Base-by-base conservation (phyloP, 2,888 invertebrate species). In the Endomychus coccineus region DNA sequence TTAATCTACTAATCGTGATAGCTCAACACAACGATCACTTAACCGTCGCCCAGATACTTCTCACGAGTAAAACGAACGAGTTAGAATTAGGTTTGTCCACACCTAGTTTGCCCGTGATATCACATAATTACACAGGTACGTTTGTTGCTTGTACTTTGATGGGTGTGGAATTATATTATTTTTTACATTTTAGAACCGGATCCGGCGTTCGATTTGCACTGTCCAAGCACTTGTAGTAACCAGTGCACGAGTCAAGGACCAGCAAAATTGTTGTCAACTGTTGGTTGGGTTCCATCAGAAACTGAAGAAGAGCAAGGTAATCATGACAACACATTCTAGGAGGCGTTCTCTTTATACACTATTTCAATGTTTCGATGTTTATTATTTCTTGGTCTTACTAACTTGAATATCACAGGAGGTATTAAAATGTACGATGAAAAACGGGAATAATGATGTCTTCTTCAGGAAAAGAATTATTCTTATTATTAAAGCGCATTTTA, bases 11-110 rank as follows among this genome's bases (percentile, higher is more conserved):
- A 56, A 80, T 96, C 36, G 88, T 91, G 1, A 74, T 91, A 43
- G 84, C 89, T 1, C 85, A 86, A 48, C 92, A 92, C 65, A 81
- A 83, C 54, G 91, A 94, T 67, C 90, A 92, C 67, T 70, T 92
- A 44, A 83, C 84, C 0, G 85, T 94, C 7, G 88, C 91, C 0
- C 77, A 86, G 31, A 79, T 88, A 36, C 68, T 92, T 44, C 71
- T 92, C 27, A 86, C 87, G 46, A 82, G 83, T 50, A 82, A 84
- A 59, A 84, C 88, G 0, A 76, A 77, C 31, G 80, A 81, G 54
- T 69, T 88, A 37, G 81, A 80, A 17, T 71, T 88, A 32, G 85
- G 84, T 1, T 62, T 87, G 11, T 71, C 80, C 0, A 80, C 80
- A 7, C 83, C 85, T 2, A 68, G 77, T 1, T 66, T 83, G 42